Evolutionary conservation across 2,888 invertebrate species (phyloP).

Genomic region (Caenorhabditis doughertyi): DNA sequence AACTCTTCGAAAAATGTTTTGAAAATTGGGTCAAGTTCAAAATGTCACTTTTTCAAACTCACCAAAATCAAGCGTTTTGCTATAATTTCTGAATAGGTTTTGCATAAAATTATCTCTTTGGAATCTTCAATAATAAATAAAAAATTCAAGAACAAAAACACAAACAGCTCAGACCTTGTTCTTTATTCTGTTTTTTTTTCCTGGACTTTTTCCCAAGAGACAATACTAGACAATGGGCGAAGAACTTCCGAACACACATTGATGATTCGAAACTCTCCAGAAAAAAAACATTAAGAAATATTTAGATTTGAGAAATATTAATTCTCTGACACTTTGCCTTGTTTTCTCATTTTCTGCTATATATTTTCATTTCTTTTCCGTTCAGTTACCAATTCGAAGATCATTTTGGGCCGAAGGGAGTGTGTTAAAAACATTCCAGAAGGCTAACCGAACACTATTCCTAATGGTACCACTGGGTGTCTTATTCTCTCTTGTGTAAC

Average conservation of each 20-base stretch:
- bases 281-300: too few species aligned
- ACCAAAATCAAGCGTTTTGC: neutral
- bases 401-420: constrained; percentile 12
- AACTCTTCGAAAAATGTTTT: too few species aligned
- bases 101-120: neutral
- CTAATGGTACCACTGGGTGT: neutral
- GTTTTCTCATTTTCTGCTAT: constrained; percentile 2
- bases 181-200: neutral
- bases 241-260: neutral
- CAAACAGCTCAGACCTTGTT: neutral
- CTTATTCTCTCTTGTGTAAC: neutral
- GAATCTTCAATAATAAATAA: neutral
- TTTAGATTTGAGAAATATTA: too few species aligned
- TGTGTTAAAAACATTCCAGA: constrained; percentile 13
- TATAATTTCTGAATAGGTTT: neutral
- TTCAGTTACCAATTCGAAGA: constrained; percentile 30
- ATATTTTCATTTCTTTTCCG: constrained; percentile 14
- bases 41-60: too few species aligned
- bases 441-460: neutral
- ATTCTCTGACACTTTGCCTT: neutral
- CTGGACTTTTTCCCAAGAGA: neutral
- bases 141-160: constrained; percentile 10
- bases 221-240: neutral
- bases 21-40: too few species aligned
- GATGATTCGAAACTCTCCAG: constrained; percentile 1